Evolutionary conservation across 2,113 vertebrate genomes (phyloP).

Genomic region (Eleginops maclovinus): DNA sequence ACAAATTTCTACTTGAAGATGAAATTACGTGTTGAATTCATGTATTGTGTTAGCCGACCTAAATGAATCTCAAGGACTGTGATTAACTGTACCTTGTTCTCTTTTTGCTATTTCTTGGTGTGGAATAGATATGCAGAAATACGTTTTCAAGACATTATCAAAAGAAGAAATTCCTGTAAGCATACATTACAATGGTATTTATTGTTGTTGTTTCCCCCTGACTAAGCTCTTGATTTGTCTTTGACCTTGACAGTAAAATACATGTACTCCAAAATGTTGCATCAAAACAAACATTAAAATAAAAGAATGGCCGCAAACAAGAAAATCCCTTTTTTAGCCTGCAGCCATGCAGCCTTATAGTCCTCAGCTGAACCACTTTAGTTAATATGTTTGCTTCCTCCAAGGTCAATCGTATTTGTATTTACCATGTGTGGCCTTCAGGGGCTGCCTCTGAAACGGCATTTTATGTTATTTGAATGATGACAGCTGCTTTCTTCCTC

Average conservation of each 20-base stretch:
- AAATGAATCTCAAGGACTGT: constrained; percentile 20
- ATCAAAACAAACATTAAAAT: constrained; percentile 7
- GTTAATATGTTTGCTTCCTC: constrained; percentile 12
- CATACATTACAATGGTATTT: not conserved
- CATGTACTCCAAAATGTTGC: constrained; percentile 1
- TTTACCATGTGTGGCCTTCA: constrained; percentile 46
- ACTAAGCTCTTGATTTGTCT: not conserved
- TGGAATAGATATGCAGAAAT: not conserved
- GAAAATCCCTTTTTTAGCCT: not conserved
- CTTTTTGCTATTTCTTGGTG: not conserved
- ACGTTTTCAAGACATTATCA: not conserved
- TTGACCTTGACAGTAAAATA: constrained; percentile 32
- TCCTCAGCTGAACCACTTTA: not conserved
- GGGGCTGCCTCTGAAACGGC: constrained; percentile 20
- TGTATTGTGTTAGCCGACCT: not conserved
- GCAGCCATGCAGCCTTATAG: not conserved
- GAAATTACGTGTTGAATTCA: constrained; percentile 9
- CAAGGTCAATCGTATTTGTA: constrained; percentile 46
- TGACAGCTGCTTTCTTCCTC: constrained; percentile 5
- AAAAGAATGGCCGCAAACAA: constrained; percentile 3
- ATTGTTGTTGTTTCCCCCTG: not conserved
- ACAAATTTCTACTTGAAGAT: not conserved
- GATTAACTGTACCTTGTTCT: not conserved
- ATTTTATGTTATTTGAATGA: constrained; percentile 26
- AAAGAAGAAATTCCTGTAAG: not conserved